These are phyloP conservation scores for Octodonta nipae DNA, from an alignment of 2,888 invertebrate species.

Conservation along the genomic window DNA sequence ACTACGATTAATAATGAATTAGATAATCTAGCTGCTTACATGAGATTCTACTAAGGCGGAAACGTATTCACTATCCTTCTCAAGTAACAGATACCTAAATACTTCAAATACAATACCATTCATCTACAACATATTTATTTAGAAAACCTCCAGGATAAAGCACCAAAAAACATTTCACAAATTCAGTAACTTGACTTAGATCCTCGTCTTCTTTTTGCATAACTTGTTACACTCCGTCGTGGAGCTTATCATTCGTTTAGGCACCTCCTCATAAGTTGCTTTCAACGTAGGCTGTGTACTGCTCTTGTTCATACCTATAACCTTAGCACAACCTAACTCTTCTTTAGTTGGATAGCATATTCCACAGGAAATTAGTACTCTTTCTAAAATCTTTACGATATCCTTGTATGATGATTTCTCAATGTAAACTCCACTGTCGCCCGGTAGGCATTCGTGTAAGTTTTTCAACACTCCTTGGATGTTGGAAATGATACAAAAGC, in stretches of 20 bases:
- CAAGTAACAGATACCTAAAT: no score
- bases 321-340: not conserved
- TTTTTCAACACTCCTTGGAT: conserved; percentile 6
- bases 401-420: conserved; percentile 4
- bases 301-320: conserved; percentile 3
- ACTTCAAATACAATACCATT: no score
- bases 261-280: not conserved
- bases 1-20: no score
- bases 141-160: no score
- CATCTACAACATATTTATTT: no score
- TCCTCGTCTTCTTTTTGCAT: not conserved
- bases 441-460: conserved; percentile 5
- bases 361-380: conserved; percentile 3
- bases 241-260: conserved; percentile 4
- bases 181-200: not conserved
- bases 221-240: conserved; percentile 4
- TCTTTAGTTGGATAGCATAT: not conserved
- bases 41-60: no score
- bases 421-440: conserved; percentile 6
- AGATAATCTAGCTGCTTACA: no score
- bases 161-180: no score
- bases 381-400: conserved; percentile 5
- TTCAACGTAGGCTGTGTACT: conserved; percentile 7
- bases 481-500: conserved; percentile 1
- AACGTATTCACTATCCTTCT: no score